Conservation (phyloP, 2,888 invertebrate genomes). For the Caenorhabditis uteleia region DNA sequence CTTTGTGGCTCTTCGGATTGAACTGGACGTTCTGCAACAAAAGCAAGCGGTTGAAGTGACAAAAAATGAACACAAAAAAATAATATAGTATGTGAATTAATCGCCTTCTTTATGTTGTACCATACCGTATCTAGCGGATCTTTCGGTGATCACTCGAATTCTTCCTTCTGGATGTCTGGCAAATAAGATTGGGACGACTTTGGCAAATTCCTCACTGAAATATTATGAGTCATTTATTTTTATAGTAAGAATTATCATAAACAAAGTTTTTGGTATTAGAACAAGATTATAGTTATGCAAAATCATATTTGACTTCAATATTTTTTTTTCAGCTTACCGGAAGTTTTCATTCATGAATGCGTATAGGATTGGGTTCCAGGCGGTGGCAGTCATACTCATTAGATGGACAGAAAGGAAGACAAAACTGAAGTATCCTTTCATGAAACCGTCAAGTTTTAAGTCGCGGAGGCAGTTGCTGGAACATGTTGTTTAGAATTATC, state of each 20-base stretch:
- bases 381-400: slow-evolving; percentile 73
- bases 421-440: slow-evolving; percentile 84
- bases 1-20: no score
- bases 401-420: slow-evolving; percentile 87
- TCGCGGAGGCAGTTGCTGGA: slow-evolving; percentile 64
- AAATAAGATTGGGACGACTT: slow-evolving; percentile 54
- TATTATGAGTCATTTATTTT: background rate
- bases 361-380: slow-evolving; percentile 91
- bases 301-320: background rate
- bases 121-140: no score
- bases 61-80: no score
- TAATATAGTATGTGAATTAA: no score
- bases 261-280: no score
- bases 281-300: no score
- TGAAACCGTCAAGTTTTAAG: slow-evolving; percentile 62
- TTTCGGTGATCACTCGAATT: slow-evolving; percentile 26
- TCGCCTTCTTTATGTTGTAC: no score
- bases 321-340: slow-evolving; percentile 30
- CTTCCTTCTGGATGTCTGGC: slow-evolving; percentile 18
- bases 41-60: no score
- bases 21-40: no score
- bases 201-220: slow-evolving; percentile 62
- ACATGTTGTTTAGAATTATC: background rate
- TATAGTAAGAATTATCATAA: no score
- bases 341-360: slow-evolving; percentile 85